Evolutionary conservation across 2,888 invertebrate species (phyloP).

Genomic region (Heliconius aoede): DNA sequence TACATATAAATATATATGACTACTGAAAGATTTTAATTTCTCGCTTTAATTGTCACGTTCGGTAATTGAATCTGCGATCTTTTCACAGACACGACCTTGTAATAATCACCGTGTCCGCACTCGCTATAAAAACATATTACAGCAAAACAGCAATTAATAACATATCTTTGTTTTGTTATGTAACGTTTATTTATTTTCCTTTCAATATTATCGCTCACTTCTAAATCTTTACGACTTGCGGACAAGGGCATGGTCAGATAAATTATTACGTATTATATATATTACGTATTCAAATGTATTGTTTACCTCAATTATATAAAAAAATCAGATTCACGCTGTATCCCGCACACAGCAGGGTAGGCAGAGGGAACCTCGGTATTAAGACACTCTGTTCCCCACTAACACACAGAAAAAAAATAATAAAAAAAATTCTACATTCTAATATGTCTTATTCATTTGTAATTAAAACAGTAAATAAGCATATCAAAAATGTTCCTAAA

Average conservation of each 20-base stretch:
- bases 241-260: conserved; percentile 23
- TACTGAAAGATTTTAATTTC: neutral
- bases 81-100: neutral
- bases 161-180: conserved; percentile 9
- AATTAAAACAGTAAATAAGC: neutral
- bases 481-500: neutral
- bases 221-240: conserved; percentile 21
- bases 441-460: neutral
- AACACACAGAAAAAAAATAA: no score
- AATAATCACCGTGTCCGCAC: neutral
- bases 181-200: conserved; percentile 17
- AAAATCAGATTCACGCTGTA: no score
- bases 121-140: neutral
- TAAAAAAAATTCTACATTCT: neutral
- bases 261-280: neutral
- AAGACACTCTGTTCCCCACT: no score
- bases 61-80: conserved; percentile 7
- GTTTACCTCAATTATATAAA: no score
- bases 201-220: neutral
- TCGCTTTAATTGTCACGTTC: neutral
- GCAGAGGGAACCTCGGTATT: no score
- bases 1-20: no score
- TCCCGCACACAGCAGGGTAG: no score
- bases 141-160: neutral
- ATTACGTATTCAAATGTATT: neutral